Evolutionary conservation across 2,113 vertebrate genomes (phyloP), one percentile per base, ranked within the genome.

Genomic region (Chlorodrepanis virens): DNA sequence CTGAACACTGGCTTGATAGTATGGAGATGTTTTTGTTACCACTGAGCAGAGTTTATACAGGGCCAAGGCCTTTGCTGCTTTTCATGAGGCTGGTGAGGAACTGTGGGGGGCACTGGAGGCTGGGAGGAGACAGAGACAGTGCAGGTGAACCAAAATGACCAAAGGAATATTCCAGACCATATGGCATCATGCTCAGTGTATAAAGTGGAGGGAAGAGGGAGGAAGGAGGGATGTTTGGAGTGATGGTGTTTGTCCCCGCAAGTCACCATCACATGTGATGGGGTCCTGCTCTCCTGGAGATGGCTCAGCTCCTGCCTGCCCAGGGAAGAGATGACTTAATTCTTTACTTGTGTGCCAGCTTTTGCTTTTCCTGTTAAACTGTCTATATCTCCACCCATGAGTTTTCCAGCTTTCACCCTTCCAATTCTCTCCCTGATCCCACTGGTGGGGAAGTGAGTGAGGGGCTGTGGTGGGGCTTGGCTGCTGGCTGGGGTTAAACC

Each of bases 101-200:
- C 3, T 5, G 13, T 19, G n/a, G 23, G n/a, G 15, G 39, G 12
- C 39, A 33, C 1, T 1, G n/a, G 12, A 24, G 19, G 12, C 0
- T 45, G 64, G 74, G n/a, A 54, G 39, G 19, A 28, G 39, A 39
- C 56, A 63, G 40, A 79, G 47, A 4, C 21, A 15, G 57, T 3
- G 9, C 13, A 79, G 47, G 13, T 35, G 29, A 40, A 25, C 24
- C n/a, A 14, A 40, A 27, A 13, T 40, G 24, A 31, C 21, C 50
- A 42, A 35, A 56, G 35, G 31, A 39, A 56, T 37, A 6, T 33
- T 49, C 35, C 67, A 80, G 50, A 15, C 59, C 4, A 0, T 42
- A 4, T 8, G 14, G 31, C 14, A 56, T 49, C 76, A 9, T 35
- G 29, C 31, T 49, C 25, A 27, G 21, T 27, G 5, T 31, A 12